These are phyloP conservation scores for Rhinichthys klamathensis DNA, from an alignment of 2,113 vertebrate genomes.

Conservation along the genomic window DNA sequence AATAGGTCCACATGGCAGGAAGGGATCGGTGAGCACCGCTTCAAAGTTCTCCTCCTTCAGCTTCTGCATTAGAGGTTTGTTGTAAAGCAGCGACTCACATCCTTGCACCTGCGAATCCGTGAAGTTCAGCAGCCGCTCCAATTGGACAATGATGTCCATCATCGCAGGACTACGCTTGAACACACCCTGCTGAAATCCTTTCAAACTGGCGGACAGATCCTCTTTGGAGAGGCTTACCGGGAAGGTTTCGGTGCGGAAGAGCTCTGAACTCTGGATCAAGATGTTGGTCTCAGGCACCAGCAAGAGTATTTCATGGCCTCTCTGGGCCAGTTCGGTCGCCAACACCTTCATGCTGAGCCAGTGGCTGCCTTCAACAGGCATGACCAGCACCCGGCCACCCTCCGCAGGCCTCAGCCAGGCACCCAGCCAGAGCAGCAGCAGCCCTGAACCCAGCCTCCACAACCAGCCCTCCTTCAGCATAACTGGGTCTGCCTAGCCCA, in stretches of 20 bases:
- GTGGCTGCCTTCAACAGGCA: slow-evolving; percentile 76
- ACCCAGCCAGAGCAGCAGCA: slow-evolving; percentile 48
- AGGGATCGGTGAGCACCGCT: slow-evolving; percentile 72
- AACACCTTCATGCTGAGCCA: slow-evolving; percentile 75
- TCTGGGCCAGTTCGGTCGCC: slow-evolving; percentile 65
- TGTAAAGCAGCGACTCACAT: slow-evolving; percentile 61
- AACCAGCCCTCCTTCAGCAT: slow-evolving; percentile 43
- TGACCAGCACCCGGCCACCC: slow-evolving; percentile 66
- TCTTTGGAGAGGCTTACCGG: slow-evolving; percentile 52
- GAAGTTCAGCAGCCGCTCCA: slow-evolving; percentile 46
- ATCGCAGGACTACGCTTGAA: slow-evolving; percentile 14
- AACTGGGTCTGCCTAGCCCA: background rate
- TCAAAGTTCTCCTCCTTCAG: slow-evolving; percentile 72
- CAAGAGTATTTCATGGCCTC: slow-evolving; percentile 71
- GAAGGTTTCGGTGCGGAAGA: slow-evolving; percentile 59
- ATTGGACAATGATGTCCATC: slow-evolving; percentile 25
- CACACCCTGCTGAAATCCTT: slow-evolving; percentile 5
- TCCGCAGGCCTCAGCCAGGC: slow-evolving; percentile 20
- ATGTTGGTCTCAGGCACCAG: slow-evolving; percentile 69
- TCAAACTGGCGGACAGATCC: slow-evolving; percentile 38
- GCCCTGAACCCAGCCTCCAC: slow-evolving; percentile 8
- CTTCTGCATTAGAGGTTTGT: slow-evolving; percentile 63
- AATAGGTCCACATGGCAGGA: slow-evolving; percentile 73
- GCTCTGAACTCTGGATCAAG: background rate
- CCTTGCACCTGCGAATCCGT: slow-evolving; percentile 46